Percentiles rank a stretch among this genome's conserved stretches.
Conservation (phyloP, 64 coral and sea anemone species). For the Pocillopora verrucosa region DNA sequence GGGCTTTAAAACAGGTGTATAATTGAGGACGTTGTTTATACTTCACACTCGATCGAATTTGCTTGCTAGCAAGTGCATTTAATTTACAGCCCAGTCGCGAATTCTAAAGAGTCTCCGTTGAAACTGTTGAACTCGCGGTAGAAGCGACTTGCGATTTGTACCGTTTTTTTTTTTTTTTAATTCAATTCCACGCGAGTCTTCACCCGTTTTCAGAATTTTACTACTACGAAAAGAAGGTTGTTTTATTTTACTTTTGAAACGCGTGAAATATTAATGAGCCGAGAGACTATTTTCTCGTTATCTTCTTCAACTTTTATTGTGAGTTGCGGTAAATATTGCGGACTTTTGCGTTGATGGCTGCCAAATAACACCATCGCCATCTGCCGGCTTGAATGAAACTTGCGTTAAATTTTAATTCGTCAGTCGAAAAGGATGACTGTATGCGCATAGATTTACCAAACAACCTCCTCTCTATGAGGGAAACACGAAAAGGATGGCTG, state of each 20-base stretch:
- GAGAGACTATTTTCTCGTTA: slow-evolving; percentile 19
- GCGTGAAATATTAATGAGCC: slow-evolving; percentile 39
- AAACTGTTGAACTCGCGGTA: too few species aligned
- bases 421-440: slow-evolving; percentile 18
- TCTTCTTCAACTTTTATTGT: slow-evolving; percentile 18
- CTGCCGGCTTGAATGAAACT: slow-evolving; percentile 13
- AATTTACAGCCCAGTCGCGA: neutral
- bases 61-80: neutral
- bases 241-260: slow-evolving; percentile 8
- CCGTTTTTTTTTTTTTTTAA: neutral
- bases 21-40: slow-evolving; percentile 3
- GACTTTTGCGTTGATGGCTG: slow-evolving; percentile 7
- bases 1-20: slow-evolving; percentile 25
- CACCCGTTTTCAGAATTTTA: neutral
- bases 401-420: slow-evolving; percentile 44
- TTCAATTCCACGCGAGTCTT: neutral
- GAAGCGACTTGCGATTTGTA: neutral
- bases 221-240: neutral
- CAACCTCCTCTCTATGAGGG: neutral
- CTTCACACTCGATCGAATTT: neutral
- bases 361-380: neutral
- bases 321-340: slow-evolving; percentile 18
- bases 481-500: neutral
- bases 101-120: neutral
- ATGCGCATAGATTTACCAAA: slow-evolving; percentile 6